phyloP scores from a whole-genome alignment of 2,888 invertebrate species.

The Amblyjoppa fuscipennis region DNA sequence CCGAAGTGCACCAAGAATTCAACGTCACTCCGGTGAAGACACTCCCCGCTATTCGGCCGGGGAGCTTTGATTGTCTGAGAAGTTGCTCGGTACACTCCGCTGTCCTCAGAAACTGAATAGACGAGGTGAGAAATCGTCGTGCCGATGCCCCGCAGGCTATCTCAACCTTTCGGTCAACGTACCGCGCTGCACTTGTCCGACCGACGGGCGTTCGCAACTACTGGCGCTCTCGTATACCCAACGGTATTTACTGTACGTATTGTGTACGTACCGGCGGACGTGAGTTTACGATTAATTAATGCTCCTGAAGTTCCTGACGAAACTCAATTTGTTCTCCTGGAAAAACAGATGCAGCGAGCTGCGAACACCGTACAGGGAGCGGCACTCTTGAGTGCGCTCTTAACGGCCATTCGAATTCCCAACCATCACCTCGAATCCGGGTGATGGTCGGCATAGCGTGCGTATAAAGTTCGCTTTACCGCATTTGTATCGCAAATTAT shows the following conservation, averaged over 20 bases:
- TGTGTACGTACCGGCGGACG: background rate
- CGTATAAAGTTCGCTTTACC: too few relatives aligned
- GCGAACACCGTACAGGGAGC: background rate
- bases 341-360: background rate
- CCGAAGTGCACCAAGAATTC: conserved; percentile 6
- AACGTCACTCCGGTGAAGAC: conserved; percentile 19
- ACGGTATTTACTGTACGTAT: background rate
- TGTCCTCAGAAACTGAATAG: conserved; percentile 49
- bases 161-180: conserved; percentile 42
- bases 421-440: background rate
- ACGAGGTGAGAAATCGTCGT: conserved; percentile 53
- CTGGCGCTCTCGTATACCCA: background rate
- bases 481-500: too few relatives aligned
- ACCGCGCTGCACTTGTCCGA: background rate
- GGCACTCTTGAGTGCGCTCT: background rate
- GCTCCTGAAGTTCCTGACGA: background rate
- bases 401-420: background rate
- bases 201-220: background rate
- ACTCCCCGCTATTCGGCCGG: conserved; percentile 18
- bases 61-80: conserved; percentile 62
- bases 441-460: too few relatives aligned
- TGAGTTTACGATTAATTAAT: conserved; percentile 12
- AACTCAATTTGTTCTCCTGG: background rate
- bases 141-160: conserved; percentile 8
- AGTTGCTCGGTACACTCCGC: conserved; percentile 39